Evolutionary conservation across 1,140 invertebrate species (phyloP), one percentile per base, ranked within the genome.

Genomic region (Cherax quadricarinatus): DNA sequence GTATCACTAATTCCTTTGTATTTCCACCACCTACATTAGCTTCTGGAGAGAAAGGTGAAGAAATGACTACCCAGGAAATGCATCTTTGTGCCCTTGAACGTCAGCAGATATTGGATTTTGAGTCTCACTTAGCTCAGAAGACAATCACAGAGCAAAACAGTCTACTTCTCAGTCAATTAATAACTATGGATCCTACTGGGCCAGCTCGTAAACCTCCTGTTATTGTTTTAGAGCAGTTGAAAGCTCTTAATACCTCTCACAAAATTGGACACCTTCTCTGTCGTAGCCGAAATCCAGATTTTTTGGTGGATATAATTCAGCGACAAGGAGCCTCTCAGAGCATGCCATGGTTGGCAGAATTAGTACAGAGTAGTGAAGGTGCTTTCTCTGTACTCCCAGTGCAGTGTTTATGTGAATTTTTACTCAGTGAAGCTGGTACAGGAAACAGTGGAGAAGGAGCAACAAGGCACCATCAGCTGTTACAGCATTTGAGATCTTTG

Each of bases 281-380:
- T 95, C 96, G 97, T 30, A 98, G 97, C 93, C 96, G 98, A 24
- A 97, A 97, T 94, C 98, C 98, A 0, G 98, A 99, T 95, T 98
- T 99, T 94, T 96, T 99, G 16, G 95, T 99, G 82, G 98, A 99
- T 94, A 98, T 99, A 80, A 99, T 99, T 94, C 97, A 98, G 93
- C 95, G 94, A 30, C 94, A 96, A 95, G 96, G 96, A 92, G 97
- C 98, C 16, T 97, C 97, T 30, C 97, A 98, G 93, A 98, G 98
- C 41, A 99, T 99, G 98, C 98, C 98, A 6, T 99, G 98, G 98
- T 95, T 99, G 66, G 98, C 98, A 18, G 98, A 99, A 95, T 95
- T 99, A 57, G 98, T 99, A 18, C 97, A 98, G 93, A 98, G 97
- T 93, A 98, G 97, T 94, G 98, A 99, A 94, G 97, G 98, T 4